Base-by-base conservation (phyloP, 2,113 vertebrate species). In the Labeo rohita region DNA sequence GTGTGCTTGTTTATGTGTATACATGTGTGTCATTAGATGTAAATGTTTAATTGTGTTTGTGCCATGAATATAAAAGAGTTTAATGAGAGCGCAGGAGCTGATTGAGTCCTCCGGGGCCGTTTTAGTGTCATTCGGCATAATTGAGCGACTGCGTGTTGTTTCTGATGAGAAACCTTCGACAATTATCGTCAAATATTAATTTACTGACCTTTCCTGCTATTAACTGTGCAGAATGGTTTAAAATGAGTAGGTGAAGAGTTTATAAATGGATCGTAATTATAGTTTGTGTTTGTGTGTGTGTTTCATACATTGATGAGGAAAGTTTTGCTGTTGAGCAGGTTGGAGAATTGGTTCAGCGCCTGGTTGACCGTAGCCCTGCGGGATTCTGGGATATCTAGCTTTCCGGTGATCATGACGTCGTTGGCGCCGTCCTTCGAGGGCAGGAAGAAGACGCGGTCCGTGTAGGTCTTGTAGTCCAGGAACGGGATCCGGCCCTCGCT, bases 311-410 rank as follows among this genome's bases (percentile, higher is more conserved):
- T 98, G 89, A 98, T 97, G 85, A 99, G 97, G 87, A 99, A 99
- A 6, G 97, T 96, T 92, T 99, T 99, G 92, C 97, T 99, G 89
- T 99, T 99, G 50, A 99, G 97, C 82, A 99, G 96, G 93, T 99
- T 98, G 89, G 97, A 98, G 93, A 99, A 99, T 92, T 99, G 97
- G 93, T 97, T 97, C 9, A 99, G 95, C 0, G 97, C 97, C 91
- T 97, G 96, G 13, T 96, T 94, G 88, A 98, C 96, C 0, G 90
- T 95, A 5, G 95, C 95, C 76, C 93, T 90, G 84, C 97, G 96
- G 0, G 93, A 92, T 89, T 97, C 97, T 0, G 98, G 98, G 92
- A 99, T 98, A 84, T 97, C 95, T 70, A 98, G 89, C 87, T 94
- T 96, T 10, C 96, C 97, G 0, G 97, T 98, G 91, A 98, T 97